Evolutionary conservation across 1,140 invertebrate species (phyloP), one percentile per base, ranked within the genome.

Genomic region (Drosophila sucinea): DNA sequence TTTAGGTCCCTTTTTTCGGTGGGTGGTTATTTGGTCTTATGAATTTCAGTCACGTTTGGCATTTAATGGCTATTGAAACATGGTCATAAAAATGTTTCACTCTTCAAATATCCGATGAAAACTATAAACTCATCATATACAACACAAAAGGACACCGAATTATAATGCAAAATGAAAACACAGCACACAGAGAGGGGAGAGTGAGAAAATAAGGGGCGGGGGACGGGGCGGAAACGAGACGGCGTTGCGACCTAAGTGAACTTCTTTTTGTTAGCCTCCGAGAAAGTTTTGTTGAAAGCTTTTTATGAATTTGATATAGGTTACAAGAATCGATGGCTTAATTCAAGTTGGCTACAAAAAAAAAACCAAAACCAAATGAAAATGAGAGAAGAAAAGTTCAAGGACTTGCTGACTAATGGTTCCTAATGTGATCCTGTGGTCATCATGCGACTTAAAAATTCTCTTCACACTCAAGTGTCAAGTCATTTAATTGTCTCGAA

Each of bases 381-480:
- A n/a, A 38, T 3, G 1, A 38, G 17, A 44, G n/a, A 44, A 17
- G 2, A 23, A 51, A 51, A 51, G 44, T 51, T 51, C 44, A 51
- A 51, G 44, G 44, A 51, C 44, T 63, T 63, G 41, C 44, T 63
- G 40, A 63, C 61, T 63, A 47, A 47, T 63, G 60, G 30, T 32
- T 10, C 23, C 56, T 70, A 77, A 77, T 77, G 75, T 69, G 60
- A 60, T 71, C 4, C 11, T 74, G 72, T 66, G 72, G 71, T 40
- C 60, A 70, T 44, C 71, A 51, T 58, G 27, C 51, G 56, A 38
- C 56, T 58, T 58, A 58, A 58, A 58, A 25, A 35, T 55, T 4
- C 23, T 32, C 7, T 11, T 55, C 30, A 35, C 11, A 70, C 41
- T 58, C 27, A 38, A 17, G 23, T 29, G 30, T n/a, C 51, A 44